Conservation (phyloP, 2,797 vertebrate genomes). For the Brachymystax lenok region DNA sequence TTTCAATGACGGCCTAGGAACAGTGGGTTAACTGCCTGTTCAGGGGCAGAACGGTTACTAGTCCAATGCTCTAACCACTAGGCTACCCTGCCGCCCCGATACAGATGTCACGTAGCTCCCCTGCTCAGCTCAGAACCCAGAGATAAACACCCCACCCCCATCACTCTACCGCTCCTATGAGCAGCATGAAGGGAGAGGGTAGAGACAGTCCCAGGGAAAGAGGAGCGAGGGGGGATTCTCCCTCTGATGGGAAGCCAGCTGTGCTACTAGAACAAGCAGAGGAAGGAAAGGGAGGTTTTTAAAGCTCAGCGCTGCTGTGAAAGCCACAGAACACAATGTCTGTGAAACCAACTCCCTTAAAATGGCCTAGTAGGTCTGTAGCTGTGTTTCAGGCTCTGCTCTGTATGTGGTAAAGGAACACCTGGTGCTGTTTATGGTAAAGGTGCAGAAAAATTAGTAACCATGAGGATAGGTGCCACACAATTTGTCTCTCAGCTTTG, state of each 20-base stretch:
- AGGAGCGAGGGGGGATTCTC: slow-evolving; percentile 23
- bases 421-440: not conserved
- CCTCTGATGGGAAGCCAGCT: slow-evolving; percentile 50
- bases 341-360: slow-evolving; percentile 16
- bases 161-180: slow-evolving; percentile 15
- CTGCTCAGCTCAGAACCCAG: slow-evolving; percentile 1
- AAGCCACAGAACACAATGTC: slow-evolving; percentile 41
- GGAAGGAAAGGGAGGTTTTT: slow-evolving; percentile 59
- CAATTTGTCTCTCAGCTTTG: not conserved
- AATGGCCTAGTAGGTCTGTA: not conserved
- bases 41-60: too few relatives aligned
- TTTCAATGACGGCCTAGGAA: too few relatives aligned
- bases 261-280: slow-evolving; percentile 48
- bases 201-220: slow-evolving; percentile 26
- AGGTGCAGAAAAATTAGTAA: not conserved
- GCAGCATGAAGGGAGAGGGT: slow-evolving; percentile 20
- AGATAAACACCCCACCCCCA: slow-evolving; percentile 25
- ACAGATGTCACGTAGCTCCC: slow-evolving; percentile 50
- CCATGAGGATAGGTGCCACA: not conserved
- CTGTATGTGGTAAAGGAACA: not conserved
- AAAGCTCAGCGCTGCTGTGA: slow-evolving; percentile 26
- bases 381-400: not conserved
- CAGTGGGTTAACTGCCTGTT: too few relatives aligned
- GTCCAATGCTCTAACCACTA: too few relatives aligned
- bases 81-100: too few relatives aligned